phyloP scores from a whole-genome alignment of 64 coral and sea anemone species.

The Montipora sp. region DNA sequence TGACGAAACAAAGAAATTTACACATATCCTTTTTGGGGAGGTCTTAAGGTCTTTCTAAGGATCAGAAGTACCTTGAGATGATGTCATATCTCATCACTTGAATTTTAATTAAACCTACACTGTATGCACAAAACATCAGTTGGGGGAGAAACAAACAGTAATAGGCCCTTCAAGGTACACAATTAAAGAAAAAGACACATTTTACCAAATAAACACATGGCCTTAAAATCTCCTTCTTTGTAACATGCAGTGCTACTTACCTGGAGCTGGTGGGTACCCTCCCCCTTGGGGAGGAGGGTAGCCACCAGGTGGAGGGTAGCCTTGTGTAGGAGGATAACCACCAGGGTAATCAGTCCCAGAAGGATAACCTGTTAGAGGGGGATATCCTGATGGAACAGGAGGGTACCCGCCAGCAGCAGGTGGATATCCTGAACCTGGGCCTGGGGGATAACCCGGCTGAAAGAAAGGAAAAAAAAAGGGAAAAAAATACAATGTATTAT shows the following conservation, averaged over 20 bases:
- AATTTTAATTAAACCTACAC: too few relatives aligned
- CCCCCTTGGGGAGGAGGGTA: constrained; percentile 23
- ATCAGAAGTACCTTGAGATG: too few relatives aligned
- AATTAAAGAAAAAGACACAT: neutral
- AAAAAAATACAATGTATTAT: neutral
- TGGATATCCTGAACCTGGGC: neutral
- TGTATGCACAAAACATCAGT: too few relatives aligned
- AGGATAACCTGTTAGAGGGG: constrained; percentile 49
- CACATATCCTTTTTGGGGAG: too few relatives aligned
- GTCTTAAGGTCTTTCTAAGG: too few relatives aligned
- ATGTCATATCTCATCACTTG: too few relatives aligned
- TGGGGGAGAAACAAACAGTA: too few relatives aligned
- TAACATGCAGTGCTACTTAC: neutral
- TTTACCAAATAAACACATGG: neutral
- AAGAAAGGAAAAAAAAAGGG: neutral
- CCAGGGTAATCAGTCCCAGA: constrained; percentile 54
- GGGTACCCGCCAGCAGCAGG: constrained; percentile 52
- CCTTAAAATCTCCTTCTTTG: neutral
- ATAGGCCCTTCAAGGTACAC: too few relatives aligned
- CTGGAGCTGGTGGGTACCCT: constrained; percentile 54
- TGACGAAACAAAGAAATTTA: too few relatives aligned
- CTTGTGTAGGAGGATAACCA: constrained; percentile 62
- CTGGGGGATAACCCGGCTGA: constrained; percentile 55
- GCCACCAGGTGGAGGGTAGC: constrained; percentile 59
- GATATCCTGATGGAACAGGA: constrained; percentile 38